These are phyloP conservation scores for Alligator mississippiensis DNA, from an alignment of 2,113 vertebrate genomes.

Conservation along the genomic window DNA sequence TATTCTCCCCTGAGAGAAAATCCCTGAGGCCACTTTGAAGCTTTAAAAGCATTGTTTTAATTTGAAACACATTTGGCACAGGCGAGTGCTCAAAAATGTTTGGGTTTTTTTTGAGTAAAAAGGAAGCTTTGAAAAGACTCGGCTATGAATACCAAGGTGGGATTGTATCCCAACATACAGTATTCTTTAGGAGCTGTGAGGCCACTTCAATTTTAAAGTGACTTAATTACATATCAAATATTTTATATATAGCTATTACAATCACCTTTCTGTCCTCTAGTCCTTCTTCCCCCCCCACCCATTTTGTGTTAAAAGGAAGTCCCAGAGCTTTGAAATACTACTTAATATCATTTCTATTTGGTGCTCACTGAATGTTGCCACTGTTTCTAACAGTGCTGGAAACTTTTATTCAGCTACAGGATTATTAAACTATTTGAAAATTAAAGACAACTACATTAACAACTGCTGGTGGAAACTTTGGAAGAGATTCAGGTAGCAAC, in stretches of 20 bases:
- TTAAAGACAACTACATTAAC: too few relatives aligned
- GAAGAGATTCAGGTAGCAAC: too few relatives aligned
- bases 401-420: too few relatives aligned
- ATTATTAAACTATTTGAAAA: too few relatives aligned
- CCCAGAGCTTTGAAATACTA: too few relatives aligned
- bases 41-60: neutral
- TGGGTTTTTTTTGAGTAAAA: neutral
- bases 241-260: too few relatives aligned
- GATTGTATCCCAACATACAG: rapidly evolving
- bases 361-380: neutral
- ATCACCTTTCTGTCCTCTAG: too few relatives aligned
- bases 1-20: neutral
- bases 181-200: neutral
- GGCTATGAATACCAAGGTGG: too few relatives aligned
- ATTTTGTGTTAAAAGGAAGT: neutral
- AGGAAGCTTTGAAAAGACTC: neutral
- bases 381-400: neutral
- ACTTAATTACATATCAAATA: too few relatives aligned
- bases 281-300: neutral
- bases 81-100: neutral
- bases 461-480: too few relatives aligned
- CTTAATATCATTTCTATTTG: neutral
- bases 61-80: too few relatives aligned
- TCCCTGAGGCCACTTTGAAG: neutral
- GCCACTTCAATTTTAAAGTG: neutral